Base-by-base conservation (phyloP, 2,797 vertebrate species). In the Rhinogobio ventralis region DNA sequence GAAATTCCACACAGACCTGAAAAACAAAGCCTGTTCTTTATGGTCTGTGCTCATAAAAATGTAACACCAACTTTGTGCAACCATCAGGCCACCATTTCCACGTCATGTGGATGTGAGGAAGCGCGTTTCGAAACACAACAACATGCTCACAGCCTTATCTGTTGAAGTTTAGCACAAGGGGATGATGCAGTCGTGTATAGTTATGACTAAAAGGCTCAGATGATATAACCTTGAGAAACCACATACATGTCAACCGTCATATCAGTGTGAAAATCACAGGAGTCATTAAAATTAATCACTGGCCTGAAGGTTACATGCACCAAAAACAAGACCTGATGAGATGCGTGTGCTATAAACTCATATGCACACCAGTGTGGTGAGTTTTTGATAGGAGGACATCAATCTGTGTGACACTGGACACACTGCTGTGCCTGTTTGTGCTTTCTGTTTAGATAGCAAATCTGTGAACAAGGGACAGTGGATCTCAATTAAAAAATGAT, bases 161-260 rank as follows among this genome's bases (percentile, higher is more conserved):
- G 68, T 39, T 45, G 1, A 51, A 64, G 49, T 55, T 57, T 9
- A 19, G 49, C 42, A 36, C 71, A 25, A 55, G 28, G 73, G 17
- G 46, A 62, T 73, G 80, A 85, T 74, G 77, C 81, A 82, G 77
- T 82, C 66, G 5, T 7, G 66, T 68, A 33, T 11, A 45, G 36
- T 66, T 85, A 77, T 81, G 85, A 85, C 67, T 83, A 76, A 72
- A 85, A 69, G 30, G 7, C 55, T 76, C 13, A 39, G n/a, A 53
- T 14, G 39, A 36, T 15, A 25, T 80, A 51, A 42, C 74, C 74
- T 39, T 51, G 25, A 68, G 60, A 66, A 75, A 42, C 81, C 67
- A 36, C 68, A 67, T 66, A 13, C 62, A 83, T 68, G 62, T 55
- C 49, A 68, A 68, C 46, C n/a, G 11, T 23, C 46, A 15, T 14